Base-by-base conservation (phyloP, 92 coral and sea anemone genomes). In the Plumapathes pennacea region DNA sequence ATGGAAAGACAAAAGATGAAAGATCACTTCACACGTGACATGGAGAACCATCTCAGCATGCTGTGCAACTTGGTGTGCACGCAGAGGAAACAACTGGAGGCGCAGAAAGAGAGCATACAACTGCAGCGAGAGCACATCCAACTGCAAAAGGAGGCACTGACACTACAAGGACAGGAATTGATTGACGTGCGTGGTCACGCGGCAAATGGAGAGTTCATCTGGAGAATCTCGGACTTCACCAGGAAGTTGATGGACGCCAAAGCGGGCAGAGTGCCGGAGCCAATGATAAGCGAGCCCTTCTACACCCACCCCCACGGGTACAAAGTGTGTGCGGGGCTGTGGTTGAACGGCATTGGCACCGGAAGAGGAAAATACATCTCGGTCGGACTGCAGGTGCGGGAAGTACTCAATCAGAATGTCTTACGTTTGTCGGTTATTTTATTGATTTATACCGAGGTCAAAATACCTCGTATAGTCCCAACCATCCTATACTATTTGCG, bases 321-420 rank as follows among this genome's bases (percentile, higher is more conserved):
- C 58, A 94, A 89, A 77, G 75, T 94, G 89, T 94, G 97, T 43
- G 99, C 99, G 18, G 99, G 99, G 13, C 56, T 94, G 26, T 94
- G 99, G 99, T 48, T 94, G 12, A 94, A 94, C 63, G 99, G 99
- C 9, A 79, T 89, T 40, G 99, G 99, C n/a, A 94, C 97, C 8
- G 97, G 99, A 20, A 81, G 96, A 57, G 99, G 99, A 9, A 75
- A 83, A 54, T 94, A 84, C 29, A 75, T 94, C 38, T 94, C 99
- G 20, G 96, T 94, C 17, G 99, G 99, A 17, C 76, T 94, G 28
- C 96, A 94, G 99, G 99, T 94, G 14, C 72, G 83, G 40, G 20
- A 2, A 6, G 32, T 25, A 13, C 10, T 14, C 39, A 5, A 0
- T 22, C 2, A 38, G 5, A 36, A 57, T 13, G n/a, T 32, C 3